These are phyloP conservation scores for Mesembrinibis cayennensis DNA, from an alignment of 2,113 vertebrate genomes.

Conservation along the genomic window DNA sequence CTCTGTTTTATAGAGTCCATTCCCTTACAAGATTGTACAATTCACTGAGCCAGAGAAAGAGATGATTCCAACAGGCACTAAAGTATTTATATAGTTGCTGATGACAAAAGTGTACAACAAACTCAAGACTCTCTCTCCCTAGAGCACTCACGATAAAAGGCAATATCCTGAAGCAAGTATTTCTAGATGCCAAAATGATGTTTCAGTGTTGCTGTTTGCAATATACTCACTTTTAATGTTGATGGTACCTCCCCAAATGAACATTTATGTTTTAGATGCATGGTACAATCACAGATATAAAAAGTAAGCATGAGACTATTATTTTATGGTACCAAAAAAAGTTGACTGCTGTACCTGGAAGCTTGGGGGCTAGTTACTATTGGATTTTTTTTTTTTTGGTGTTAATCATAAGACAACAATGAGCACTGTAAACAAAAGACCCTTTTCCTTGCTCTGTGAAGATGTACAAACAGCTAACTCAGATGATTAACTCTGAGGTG, in stretches of 20 bases:
- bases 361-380: background rate
- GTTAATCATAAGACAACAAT: constrained; percentile 7
- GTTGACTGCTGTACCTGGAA: background rate
- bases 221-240: constrained; percentile 6
- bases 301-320: background rate
- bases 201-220: constrained; percentile 19
- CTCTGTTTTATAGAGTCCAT: background rate
- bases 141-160: background rate
- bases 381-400: background rate
- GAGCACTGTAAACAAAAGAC: background rate
- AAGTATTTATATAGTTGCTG: constrained; percentile 35
- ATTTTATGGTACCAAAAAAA: background rate
- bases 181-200: background rate
- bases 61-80: constrained; percentile 5
- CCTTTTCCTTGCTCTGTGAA: background rate
- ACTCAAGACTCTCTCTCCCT: background rate
- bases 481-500: background rate
- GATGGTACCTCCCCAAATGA: constrained; percentile 31
- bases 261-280: constrained; percentile 15
- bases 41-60: constrained; percentile 21
- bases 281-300: constrained; percentile 4
- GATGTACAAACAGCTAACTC: background rate
- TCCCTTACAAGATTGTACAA: background rate
- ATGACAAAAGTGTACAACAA: constrained; percentile 4
- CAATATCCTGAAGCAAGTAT: constrained; percentile 24